Base-by-base conservation (phyloP, 1,140 invertebrate genomes). In the Cydia fagiglandana region DNA sequence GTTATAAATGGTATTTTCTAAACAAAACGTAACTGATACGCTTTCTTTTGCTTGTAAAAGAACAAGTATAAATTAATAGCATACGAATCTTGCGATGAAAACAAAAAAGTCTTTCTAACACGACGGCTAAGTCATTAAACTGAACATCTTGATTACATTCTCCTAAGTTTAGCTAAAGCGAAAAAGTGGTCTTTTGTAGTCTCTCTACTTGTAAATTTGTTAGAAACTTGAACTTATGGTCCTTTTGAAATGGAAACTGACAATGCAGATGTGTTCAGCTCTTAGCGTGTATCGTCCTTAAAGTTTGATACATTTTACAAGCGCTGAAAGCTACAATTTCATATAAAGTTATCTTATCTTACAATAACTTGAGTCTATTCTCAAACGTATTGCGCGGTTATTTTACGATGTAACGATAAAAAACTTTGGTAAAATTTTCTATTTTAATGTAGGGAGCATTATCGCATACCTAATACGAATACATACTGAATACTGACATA, bases 111-210 rank as follows among this genome's bases (percentile, higher is more conserved):
- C 53, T 56, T 56, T 56, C n/a, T 9, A 30, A 68, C 28, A 68
- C 15, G 34, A n/a, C 28, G 15, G 28, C 30, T 66, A 38, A 38
- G 64, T 68, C 64, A 68, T 68, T 68, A 68, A 7, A n/a, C 30
- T 68, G 64, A 68, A 68, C 64, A 68, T 68, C 34, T 7, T 68
- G 38, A 68, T 68, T 68, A 68, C 34, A 68, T 30, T 68, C 30
- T 68, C 64, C 28, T 34, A 38, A 38, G 64, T 68, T 38, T 13
- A 68, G 30, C 28, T 38, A 24, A 68, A 68, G 30, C 64, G 64
- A 66, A 66, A 66, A 66, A 28, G 28, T 66, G 64, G 3, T 28
- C 64, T 56, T 56, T 56, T 56, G 53, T 20, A 17, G 15, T 56
- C n/a, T 56, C 50, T 50, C 15, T 4, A 28, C 20, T 34, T 38